phyloP scores from a whole-genome alignment of 2,888 invertebrate species.

The Drosophila austrosaltans region DNA sequence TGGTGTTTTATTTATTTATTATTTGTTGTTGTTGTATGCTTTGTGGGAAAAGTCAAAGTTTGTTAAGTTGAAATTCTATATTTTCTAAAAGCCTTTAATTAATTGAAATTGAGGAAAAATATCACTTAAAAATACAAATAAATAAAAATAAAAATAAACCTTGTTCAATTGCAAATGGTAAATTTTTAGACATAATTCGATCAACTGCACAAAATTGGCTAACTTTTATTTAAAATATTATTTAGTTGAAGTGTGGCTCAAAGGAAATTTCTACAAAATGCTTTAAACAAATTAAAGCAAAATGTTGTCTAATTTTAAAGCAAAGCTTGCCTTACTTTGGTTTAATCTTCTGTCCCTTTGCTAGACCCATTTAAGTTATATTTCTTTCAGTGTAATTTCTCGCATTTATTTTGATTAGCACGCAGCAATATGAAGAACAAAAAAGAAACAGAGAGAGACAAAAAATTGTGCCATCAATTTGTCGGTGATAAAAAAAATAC shows the following conservation, averaged over 20 bases:
- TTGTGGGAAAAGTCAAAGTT: conserved; percentile 22
- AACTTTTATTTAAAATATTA: no score
- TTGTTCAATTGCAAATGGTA: neutral
- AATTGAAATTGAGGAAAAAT: neutral
- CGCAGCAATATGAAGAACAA: neutral
- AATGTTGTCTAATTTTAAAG: no score
- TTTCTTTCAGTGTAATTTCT: conserved; percentile 4
- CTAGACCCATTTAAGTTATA: neutral
- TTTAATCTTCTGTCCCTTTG: no score
- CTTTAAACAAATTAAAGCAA: no score
- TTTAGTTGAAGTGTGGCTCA: no score
- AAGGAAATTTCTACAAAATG: no score
- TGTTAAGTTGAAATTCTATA: conserved; percentile 33
- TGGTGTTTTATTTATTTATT: neutral
- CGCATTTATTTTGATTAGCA: neutral
- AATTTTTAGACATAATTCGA: neutral
- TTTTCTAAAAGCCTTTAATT: conserved; percentile 17
- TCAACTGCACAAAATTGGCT: neutral
- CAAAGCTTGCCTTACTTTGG: no score
- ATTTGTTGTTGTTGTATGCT: conserved; percentile 1
- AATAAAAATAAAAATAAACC: no score
- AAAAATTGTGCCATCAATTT: neutral
- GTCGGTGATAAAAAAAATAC: conserved; percentile 8
- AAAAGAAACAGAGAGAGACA: neutral
- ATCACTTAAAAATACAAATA: neutral